Evolutionary conservation across 2,113 vertebrate genomes (phyloP), one percentile per base, ranked within the genome.

Genomic region (Podilymbus podiceps): DNA sequence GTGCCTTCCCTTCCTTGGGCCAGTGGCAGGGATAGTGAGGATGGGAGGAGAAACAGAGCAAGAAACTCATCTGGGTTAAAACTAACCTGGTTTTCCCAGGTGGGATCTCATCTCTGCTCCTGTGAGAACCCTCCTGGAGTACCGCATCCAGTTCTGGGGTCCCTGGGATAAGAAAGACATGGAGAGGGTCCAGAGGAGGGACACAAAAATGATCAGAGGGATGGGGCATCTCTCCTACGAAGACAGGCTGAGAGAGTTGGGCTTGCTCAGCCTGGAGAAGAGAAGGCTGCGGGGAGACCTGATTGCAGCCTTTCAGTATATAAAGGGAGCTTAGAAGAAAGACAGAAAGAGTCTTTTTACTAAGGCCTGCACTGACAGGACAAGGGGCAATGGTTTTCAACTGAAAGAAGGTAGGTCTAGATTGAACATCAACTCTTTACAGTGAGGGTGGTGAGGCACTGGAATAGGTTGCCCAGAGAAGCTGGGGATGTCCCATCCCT

Each of bases 1-100:
- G 8, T 22, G 27, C 25, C 74, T 88, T 49, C 53, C 27, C 23
- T 33, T 92, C 53, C 67, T 58, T 35, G 42, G 49, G 20, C 27
- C 8, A 11, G 28, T 4, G 9, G 9, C 35, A 85, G 25, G 6
- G 35, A 79, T 49, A 1, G 0, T 6, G 4, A 28, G 25, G 35
- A 47, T 16, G 12, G 12, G 21, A 86, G 31, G 2, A 74, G 35
- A 84, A 88, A 62, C 33, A 66, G 58, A 46, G 58, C 9, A 85
- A 76, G 79, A 40, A 92, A 66, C 7, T 42, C 16, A 52, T 53
- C 19, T 35, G 30, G 6, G 16, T 83, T 83, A 58, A 80, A 88
- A 77, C 20, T 47, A 79, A 56, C 7, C 15, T 31, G 28, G 3
- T 88, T 72, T 88, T 88, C 35, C 47, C 38, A 22, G 35, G 20